Conservation (phyloP, 2,113 vertebrate species). For the Illadopsis cleaveri region DNA sequence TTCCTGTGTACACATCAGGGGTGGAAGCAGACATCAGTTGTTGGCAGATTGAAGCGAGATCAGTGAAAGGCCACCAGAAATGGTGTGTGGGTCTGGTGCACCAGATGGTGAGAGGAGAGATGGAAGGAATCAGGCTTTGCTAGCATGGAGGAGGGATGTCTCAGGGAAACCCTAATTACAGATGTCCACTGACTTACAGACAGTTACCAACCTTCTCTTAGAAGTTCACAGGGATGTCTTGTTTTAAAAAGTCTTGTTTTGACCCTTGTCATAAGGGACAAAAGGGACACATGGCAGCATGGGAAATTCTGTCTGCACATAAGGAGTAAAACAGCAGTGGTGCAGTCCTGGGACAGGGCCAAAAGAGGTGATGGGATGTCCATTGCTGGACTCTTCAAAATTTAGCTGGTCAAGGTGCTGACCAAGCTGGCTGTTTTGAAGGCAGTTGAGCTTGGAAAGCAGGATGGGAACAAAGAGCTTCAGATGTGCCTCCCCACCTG, state of each 20-base stretch:
- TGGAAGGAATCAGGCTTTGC: not conserved
- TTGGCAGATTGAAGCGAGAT: not conserved
- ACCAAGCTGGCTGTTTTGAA: not conserved
- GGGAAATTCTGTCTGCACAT: not conserved
- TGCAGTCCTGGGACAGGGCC: not conserved
- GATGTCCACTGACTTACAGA: not conserved
- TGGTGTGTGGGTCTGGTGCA: not conserved
- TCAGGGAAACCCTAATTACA: not conserved
- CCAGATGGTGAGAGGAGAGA: too few relatives aligned
- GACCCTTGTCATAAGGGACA: not conserved
- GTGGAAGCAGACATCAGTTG: not conserved
- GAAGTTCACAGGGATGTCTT: not conserved
- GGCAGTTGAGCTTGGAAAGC: not conserved
- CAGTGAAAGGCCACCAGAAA: fast-evolving
- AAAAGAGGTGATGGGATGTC: not conserved
- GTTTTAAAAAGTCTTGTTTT: not conserved
- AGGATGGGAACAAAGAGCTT: not conserved
- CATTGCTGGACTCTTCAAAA: not conserved
- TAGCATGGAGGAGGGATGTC: not conserved
- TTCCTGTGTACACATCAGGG: not conserved
- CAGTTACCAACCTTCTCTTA: not conserved
- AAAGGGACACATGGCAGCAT: not conserved
- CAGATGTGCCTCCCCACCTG: not conserved
- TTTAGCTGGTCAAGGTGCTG: not conserved
- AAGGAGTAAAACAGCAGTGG: not conserved